Evolutionary conservation across 2,888 invertebrate species (phyloP).

Genomic region (Chymomyza amoena): DNA sequence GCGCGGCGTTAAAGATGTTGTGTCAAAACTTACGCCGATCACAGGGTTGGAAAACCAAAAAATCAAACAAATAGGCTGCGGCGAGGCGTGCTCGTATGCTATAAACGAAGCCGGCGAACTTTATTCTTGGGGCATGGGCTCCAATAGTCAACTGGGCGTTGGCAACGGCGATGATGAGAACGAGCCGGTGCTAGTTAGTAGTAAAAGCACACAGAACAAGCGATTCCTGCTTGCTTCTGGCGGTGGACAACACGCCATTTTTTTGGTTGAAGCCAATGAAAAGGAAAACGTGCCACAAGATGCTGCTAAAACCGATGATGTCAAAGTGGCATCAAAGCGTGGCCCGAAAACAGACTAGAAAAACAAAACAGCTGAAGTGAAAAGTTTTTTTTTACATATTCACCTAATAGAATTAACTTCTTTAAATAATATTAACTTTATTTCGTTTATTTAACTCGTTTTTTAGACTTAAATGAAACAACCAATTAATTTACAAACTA

Average conservation of each 20-base stretch:
- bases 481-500: constrained; percentile 61
- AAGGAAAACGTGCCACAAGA: constrained; percentile 42
- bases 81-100: constrained; percentile 90
- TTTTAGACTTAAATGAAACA: constrained; percentile 25
- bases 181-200: constrained; percentile 82
- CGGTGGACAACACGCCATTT: constrained; percentile 92
- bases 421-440: not conserved
- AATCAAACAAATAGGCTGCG: constrained; percentile 86
- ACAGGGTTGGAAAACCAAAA: constrained; percentile 82
- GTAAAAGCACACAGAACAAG: constrained; percentile 83
- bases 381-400: too few species aligned
- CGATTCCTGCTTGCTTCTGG: constrained; percentile 83
- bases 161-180: constrained; percentile 84
- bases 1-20: constrained; percentile 85
- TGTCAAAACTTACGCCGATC: constrained; percentile 81
- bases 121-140: constrained; percentile 96
- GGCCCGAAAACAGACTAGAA: constrained; percentile 61
- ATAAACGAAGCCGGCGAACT: constrained; percentile 87
- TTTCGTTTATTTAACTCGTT: constrained; percentile 18
- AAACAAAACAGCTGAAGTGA: not conserved
- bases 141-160: constrained; percentile 90
- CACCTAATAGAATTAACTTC: not conserved
- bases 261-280: constrained; percentile 80
- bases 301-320: constrained; percentile 21
- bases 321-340: constrained; percentile 39